phyloP scores from a whole-genome alignment of 2,113 vertebrate genomes.

The Sapayoa aenigma region DNA sequence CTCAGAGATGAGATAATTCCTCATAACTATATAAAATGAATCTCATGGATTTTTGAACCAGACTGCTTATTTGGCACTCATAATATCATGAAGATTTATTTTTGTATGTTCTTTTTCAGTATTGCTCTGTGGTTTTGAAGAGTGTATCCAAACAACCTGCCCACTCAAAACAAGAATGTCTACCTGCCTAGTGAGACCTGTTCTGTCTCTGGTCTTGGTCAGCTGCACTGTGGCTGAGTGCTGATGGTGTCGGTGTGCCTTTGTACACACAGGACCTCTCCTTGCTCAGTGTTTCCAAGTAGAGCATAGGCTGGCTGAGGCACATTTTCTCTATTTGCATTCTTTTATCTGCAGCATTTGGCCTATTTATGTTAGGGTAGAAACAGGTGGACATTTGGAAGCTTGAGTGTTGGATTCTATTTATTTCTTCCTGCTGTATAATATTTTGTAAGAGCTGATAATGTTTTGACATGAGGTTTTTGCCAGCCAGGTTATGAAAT shows the following conservation, averaged over 20 bases:
- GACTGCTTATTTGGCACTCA: not conserved
- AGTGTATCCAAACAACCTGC: not conserved
- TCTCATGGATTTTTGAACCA: not conserved
- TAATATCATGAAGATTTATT: not conserved
- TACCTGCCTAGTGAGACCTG: not conserved
- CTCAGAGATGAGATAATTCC: not conserved
- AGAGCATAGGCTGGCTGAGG: not conserved
- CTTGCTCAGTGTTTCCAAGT: not conserved
- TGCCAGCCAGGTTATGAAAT: not conserved
- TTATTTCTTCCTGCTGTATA: fast-evolving
- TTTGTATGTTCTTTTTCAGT: not conserved
- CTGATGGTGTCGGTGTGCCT: not conserved
- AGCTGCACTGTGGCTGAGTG: fast-evolving
- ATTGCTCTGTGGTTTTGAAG: not conserved
- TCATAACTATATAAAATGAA: not conserved
- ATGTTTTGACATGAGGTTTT: not conserved
- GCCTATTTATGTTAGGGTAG: not conserved
- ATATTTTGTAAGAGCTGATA: not conserved
- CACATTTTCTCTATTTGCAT: not conserved
- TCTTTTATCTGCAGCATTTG: not conserved
- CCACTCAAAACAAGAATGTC: not conserved
- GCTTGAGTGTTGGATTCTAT: not conserved
- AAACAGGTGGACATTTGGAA: not conserved
- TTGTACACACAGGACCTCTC: not conserved
- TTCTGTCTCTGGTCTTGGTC: not conserved